Evolutionary conservation across 92 coral and sea anemone genomes (phyloP), one percentile per base, ranked within the genome.

Genomic region (Isaurus tuberculatus): DNA sequence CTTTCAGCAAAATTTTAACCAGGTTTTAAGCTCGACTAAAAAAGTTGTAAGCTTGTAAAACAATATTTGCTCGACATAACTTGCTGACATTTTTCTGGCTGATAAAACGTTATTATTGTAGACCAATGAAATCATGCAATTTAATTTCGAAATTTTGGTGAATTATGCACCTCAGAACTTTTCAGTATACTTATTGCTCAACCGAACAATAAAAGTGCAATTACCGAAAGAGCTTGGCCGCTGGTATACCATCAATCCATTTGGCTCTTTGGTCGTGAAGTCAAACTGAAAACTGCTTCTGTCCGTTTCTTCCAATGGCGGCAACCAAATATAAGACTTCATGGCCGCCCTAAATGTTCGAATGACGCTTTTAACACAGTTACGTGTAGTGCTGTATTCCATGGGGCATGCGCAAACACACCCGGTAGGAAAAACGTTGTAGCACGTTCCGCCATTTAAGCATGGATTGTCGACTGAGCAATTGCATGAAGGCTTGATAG

Each of bases 221-320:
- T 86, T 78, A 89, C 87, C 63, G 67, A 16, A 61, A 84, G 65
- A n/a, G 11, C 82, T 46, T 14, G 98, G 99, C 34, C 99, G 98
- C 71, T 97, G 99, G 58, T 94, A 97, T 9, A 97, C 92, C 80
- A 97, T 57, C 23, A 97, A 91, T 27, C 99, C 98, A 65, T 84
- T 79, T n/a, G 94, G 83, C 42, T 28, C 87, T 16, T 55, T 87
- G 20, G 99, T 97, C 13, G 86, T 91, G 28, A 97, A 97, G 70
- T 97, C 94, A 48, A 97, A 75, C 71, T 91, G 89, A 42, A 95
- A 85, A 9, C 85, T 88, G 10, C 93, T 90, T 85, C 87, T 87
- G 74, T 87, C 89, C 65, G 88, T 83, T 9, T 88, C 86, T 15
- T 61, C 88, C 79, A 94, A 82, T 20, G 84, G 72, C 3, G 64